These are phyloP conservation scores for Tetheella fluctuosa DNA, from an alignment of 2,888 invertebrate species.

Conservation along the genomic window DNA sequence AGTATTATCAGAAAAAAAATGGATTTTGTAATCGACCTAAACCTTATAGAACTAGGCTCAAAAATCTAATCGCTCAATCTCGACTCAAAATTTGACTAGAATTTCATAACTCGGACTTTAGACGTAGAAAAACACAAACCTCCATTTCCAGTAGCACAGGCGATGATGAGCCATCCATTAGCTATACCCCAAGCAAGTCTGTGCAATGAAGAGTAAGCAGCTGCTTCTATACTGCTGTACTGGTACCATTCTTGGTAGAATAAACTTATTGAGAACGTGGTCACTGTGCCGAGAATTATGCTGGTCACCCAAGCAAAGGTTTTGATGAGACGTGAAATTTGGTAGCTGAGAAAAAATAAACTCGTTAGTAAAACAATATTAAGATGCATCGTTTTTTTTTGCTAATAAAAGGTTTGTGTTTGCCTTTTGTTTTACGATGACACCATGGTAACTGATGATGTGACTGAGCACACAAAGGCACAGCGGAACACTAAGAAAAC, in stretches of 20 bases:
- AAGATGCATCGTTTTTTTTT: no score
- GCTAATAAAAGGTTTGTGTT: no score
- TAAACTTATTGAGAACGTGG: conserved; percentile 85
- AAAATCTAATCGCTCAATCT: no score
- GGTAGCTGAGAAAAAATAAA: conserved; percentile 56
- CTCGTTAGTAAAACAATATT: conserved; percentile 9
- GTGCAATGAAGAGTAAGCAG: conserved; percentile 87
- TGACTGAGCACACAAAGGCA: neutral
- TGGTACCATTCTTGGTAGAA: conserved; percentile 86
- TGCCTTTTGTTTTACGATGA: no score
- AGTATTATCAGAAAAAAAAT: no score
- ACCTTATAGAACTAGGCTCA: no score
- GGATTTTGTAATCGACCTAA: no score
- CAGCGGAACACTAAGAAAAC: no score
- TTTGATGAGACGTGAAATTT: conserved; percentile 60
- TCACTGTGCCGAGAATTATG: conserved; percentile 74
- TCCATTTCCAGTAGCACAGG: conserved; percentile 88
- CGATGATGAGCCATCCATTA: conserved; percentile 87
- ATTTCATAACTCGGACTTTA: no score
- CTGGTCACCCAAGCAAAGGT: conserved; percentile 66
- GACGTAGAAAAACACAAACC: conserved; percentile 69
- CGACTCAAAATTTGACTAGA: no score
- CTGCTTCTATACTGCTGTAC: conserved; percentile 84
- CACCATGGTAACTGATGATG: no score
- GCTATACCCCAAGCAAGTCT: conserved; percentile 87